These are phyloP conservation scores for Conopomorpha cramerella DNA, from an alignment of 1,140 invertebrate species.

Conservation along the genomic window DNA sequence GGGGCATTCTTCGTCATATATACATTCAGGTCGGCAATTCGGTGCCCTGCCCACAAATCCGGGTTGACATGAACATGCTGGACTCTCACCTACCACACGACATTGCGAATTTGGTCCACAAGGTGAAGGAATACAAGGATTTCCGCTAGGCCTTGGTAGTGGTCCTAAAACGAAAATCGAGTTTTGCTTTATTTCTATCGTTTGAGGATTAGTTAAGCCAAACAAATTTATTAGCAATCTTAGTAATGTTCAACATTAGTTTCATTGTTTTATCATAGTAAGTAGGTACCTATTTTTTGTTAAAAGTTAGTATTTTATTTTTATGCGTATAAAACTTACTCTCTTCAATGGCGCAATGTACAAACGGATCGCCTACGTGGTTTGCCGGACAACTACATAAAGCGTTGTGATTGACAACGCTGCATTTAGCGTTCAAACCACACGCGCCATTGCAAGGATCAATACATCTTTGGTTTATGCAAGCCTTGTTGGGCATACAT, in stretches of 20 bases:
- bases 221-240: background rate
- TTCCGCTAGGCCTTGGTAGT: constrained; percentile 39
- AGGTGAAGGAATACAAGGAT: constrained; percentile 76
- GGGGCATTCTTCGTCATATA: constrained; percentile 75
- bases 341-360: constrained; percentile 64
- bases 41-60: constrained; percentile 76
- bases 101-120: constrained; percentile 84
- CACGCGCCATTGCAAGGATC: constrained; percentile 79
- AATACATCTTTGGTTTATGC: constrained; percentile 74
- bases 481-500: constrained; percentile 71
- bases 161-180: constrained; percentile 30
- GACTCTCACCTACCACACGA: constrained; percentile 68
- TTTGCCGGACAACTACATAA: constrained; percentile 73
- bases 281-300: too few species aligned
- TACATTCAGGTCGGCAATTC: constrained; percentile 79
- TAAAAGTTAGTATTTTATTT: too few species aligned
- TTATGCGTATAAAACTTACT: too few species aligned
- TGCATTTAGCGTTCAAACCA: constrained; percentile 73
- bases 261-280: constrained; percentile 4
- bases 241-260: background rate
- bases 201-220: too few species aligned
- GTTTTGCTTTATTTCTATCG: constrained; percentile 2
- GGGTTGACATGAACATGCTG: constrained; percentile 74
- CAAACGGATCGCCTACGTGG: constrained; percentile 75
- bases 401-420: constrained; percentile 76